phyloP scores from a whole-genome alignment of 1,140 invertebrate genomes.

The Drosophila cardini region DNA sequence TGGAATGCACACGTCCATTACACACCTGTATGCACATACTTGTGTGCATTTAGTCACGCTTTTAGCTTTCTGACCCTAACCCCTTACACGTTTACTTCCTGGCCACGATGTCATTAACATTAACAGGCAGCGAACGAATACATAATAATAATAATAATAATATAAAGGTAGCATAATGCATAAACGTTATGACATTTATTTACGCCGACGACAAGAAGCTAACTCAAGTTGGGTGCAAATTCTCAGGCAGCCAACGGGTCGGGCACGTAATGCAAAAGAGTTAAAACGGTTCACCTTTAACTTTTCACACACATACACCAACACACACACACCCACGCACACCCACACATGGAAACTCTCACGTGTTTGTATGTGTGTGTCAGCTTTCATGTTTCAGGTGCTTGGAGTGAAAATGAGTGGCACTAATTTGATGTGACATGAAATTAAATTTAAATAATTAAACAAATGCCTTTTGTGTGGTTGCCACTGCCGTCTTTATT shows the following conservation, averaged over 20 bases:
- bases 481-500: constrained; percentile 1
- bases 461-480: constrained; percentile 62
- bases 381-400: constrained; percentile 53
- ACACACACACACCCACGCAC: constrained; percentile 7
- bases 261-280: constrained; percentile 65
- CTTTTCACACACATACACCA: constrained; percentile 22
- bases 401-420: constrained; percentile 71
- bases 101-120: constrained; percentile 27
- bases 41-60: constrained; percentile 58
- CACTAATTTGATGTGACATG: constrained; percentile 79
- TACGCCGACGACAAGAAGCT: constrained; percentile 25
- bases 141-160: constrained; percentile 54
- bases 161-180: constrained; percentile 54
- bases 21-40: constrained; percentile 43
- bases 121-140: constrained; percentile 26
- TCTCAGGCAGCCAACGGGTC: constrained; percentile 23
- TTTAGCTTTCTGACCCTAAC: constrained; percentile 3
- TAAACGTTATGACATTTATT: constrained; percentile 67
- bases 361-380: constrained; percentile 35
- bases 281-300: constrained; percentile 62
- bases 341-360: not conserved
- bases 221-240: not conserved
- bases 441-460: constrained; percentile 83
- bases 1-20: constrained; percentile 39
- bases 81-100: not conserved